Evolutionary conservation across 1,140 invertebrate genomes (phyloP).

Genomic region (Drosophila simulans): DNA sequence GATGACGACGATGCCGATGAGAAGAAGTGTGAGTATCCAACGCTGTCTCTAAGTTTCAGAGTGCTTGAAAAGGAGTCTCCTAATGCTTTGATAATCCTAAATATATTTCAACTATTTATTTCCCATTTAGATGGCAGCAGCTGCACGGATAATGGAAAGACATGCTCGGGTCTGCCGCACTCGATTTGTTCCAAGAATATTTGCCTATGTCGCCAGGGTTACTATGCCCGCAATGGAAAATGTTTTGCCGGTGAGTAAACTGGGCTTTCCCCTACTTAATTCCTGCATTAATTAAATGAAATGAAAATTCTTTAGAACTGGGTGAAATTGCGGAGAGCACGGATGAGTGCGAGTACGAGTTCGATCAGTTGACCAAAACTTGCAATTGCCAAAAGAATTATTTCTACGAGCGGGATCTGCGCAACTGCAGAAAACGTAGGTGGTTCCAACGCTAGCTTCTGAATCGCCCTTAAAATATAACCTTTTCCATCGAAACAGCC

Average conservation of each 20-base stretch:
- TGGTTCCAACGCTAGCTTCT: neutral
- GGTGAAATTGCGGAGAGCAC: constrained; percentile 83
- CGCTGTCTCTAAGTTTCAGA: neutral
- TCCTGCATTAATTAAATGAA: too few relatives aligned
- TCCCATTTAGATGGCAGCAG: constrained; percentile 63
- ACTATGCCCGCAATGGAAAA: constrained; percentile 76
- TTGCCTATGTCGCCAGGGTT: constrained; percentile 72
- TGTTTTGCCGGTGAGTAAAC: constrained; percentile 74
- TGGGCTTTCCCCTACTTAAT: too few relatives aligned
- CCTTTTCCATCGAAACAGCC: constrained; percentile 34
- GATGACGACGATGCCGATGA: constrained; percentile 73
- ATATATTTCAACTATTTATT: neutral
- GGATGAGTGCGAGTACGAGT: constrained; percentile 78
- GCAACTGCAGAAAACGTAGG: constrained; percentile 81
- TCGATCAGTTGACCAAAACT: constrained; percentile 72
- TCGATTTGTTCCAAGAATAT: constrained; percentile 73
- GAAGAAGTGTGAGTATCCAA: constrained; percentile 66
- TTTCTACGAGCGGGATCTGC: constrained; percentile 76
- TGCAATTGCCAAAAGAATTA: constrained; percentile 83
- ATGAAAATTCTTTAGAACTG: constrained; percentile 53
- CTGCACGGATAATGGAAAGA: constrained; percentile 75
- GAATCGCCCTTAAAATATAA: neutral
- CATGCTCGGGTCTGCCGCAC: constrained; percentile 69
- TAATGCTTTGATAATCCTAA: neutral
- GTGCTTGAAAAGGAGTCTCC: too few relatives aligned